Conservation (phyloP, 64 coral and sea anemone species). For the Porites lutea region DNA sequence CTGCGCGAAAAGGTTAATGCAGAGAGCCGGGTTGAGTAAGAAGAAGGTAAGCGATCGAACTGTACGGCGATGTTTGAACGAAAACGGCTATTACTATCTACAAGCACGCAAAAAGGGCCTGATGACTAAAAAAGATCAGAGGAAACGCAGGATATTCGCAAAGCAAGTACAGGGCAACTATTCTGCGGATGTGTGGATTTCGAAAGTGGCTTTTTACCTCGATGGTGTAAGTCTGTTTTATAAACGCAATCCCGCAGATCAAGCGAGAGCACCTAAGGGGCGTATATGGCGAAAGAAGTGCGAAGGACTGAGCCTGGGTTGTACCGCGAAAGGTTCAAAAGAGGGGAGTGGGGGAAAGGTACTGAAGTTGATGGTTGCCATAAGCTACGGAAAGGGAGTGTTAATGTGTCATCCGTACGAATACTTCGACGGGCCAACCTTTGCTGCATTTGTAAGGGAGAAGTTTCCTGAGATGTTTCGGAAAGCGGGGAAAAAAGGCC, state of each 20-base stretch:
- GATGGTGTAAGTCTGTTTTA: conserved; percentile 8
- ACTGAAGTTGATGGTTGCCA: conserved; percentile 32
- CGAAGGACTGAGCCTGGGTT: conserved; percentile 54
- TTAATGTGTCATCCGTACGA: conserved; percentile 28
- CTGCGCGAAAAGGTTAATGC: too few relatives aligned
- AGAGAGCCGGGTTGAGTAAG: too few relatives aligned
- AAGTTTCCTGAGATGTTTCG: background rate
- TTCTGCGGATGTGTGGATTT: background rate
- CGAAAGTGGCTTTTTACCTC: conserved; percentile 1
- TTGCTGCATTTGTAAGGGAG: background rate
- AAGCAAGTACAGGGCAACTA: background rate
- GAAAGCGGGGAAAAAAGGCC: background rate
- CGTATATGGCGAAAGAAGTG: conserved; percentile 59
- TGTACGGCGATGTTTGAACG: conserved; percentile 6
- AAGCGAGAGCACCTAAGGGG: conserved; percentile 47
- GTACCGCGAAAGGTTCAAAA: too few relatives aligned
- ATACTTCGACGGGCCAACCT: conserved; percentile 17
- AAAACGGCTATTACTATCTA: conserved; percentile 20
- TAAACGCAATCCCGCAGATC: conserved; percentile 49
- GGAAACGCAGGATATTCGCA: conserved; percentile 10
- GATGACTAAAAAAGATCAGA: conserved; percentile 15
- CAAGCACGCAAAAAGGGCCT: conserved; percentile 66
- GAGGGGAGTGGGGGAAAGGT: too few relatives aligned
- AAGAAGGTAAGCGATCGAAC: background rate
- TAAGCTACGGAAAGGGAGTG: conserved; percentile 29